These are phyloP conservation scores for Megalops atlanticus DNA, from an alignment of 2,113 vertebrate species.

Conservation along the genomic window DNA sequence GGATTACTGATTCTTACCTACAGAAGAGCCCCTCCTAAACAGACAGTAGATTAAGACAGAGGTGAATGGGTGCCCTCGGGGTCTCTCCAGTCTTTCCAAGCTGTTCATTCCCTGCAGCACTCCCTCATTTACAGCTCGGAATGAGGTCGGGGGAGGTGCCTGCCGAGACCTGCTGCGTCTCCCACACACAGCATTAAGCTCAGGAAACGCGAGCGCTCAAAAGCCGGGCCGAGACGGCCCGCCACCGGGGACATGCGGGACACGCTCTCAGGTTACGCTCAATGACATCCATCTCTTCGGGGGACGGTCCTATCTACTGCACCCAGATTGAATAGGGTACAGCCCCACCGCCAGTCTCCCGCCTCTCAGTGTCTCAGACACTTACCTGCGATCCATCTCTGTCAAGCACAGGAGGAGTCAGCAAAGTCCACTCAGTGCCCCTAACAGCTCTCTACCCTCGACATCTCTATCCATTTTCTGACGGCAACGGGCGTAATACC, in stretches of 20 bases:
- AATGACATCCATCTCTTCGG: not conserved
- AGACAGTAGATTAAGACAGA: too few species aligned
- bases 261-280: not conserved
- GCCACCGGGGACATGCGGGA: not conserved
- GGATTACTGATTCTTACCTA: too few species aligned
- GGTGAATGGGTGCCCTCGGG: too few species aligned
- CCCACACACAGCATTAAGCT: not conserved
- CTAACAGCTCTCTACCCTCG: not conserved
- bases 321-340: not conserved
- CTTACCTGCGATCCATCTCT: not conserved
- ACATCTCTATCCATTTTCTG: not conserved
- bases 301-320: not conserved
- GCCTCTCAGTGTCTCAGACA: not conserved
- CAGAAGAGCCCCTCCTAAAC: too few species aligned
- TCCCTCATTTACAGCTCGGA: not conserved
- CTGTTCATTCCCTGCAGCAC: too few species aligned
- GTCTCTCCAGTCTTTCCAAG: too few species aligned
- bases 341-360: not conserved
- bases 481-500: not conserved
- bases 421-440: not conserved
- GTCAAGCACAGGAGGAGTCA: not conserved
- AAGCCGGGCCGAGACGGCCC: not conserved
- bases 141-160: not conserved
- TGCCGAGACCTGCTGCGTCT: not conserved
- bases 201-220: not conserved